Evolutionary conservation across 2,113 vertebrate genomes (phyloP), one percentile per base, ranked within the genome.

Genomic region (Elephas maximus): DNA sequence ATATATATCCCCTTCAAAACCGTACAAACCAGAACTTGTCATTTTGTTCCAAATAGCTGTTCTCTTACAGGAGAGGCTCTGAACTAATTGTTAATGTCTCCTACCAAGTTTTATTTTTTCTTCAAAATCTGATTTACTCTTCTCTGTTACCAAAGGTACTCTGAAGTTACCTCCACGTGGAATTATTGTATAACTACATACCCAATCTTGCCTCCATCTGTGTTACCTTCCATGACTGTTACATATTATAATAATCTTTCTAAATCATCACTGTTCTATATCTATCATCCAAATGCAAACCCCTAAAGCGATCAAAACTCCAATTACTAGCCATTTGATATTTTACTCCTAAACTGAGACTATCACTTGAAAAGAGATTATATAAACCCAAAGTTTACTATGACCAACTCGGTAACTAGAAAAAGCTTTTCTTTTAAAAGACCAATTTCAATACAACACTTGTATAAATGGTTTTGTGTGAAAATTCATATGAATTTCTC

Each of bases 311-410:
- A 63, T 74, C 33, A 97, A 93, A 95, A 83, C 63, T 71, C 67
- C 1, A 89, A 73, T 57, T 63, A 78, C 44, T 37, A 84, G 48
- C 90, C 44, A 80, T n/a, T 93, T 94, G 78, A 60, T 84, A 83
- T 80, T 93, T 80, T 71, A 69, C 33, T 84, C 15, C 71, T 92
- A 95, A 92, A 63, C 18, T 74, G 41, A 88, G 63, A 92, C 1
- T 62, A 67, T 9, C 62, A 92, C 12, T 74, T 88, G 37, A 26
- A 89, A 85, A 93, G 65, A 77, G 53, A 74, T 2, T 69, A 53
- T 15, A 62, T 37, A 41, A 67, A 51, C 81, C 30, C 82, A 94
- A 95, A 92, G 23, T 73, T 88, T 87, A 95, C 48, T 62, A 78
- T 28, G 21, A 88, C 10, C 26, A 86, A 95, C 24, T 95, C 10